A percentile compares a stretch with the other conserved stretches of the same genome.
Conservation (phyloP, 2,797 vertebrate genomes). For the Sebastes hopkinsi region DNA sequence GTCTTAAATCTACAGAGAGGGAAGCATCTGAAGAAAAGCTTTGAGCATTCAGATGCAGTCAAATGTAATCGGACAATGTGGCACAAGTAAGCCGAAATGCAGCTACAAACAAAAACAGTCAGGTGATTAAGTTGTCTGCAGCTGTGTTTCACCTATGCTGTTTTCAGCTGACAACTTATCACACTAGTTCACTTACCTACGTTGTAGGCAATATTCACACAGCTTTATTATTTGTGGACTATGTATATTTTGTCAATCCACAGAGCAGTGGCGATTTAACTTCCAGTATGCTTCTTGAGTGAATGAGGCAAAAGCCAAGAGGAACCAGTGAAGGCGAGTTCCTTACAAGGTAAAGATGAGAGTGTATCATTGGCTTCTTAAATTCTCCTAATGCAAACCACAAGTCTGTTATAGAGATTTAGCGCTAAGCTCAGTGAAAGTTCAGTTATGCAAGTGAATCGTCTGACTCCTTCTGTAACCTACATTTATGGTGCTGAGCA, state of each 20-base stretch:
- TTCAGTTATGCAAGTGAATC: conserved; percentile 30
- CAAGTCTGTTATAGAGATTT: conserved; percentile 11
- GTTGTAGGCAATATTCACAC: neutral
- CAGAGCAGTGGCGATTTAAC: neutral
- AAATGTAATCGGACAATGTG: neutral
- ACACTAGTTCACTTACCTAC: neutral
- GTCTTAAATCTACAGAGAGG: conserved; percentile 8
- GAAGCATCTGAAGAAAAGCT: neutral
- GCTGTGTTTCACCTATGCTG: neutral
- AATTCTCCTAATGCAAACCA: neutral
- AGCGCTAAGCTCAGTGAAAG: neutral
- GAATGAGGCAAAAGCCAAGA: neutral
- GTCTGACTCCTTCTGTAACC: conserved; percentile 10
- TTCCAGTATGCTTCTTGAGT: neutral
- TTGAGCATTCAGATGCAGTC: neutral
- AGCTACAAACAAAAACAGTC: no score
- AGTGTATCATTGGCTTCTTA: neutral
- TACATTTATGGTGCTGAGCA: conserved; percentile 9
- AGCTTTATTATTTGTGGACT: neutral
- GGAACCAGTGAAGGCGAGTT: neutral
- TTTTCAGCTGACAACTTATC: neutral
- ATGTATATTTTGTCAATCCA: neutral
- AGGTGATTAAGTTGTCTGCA: neutral
- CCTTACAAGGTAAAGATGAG: neutral
- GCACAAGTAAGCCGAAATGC: neutral